Base-by-base conservation (phyloP, 2,113 vertebrate species). In the Gymnorhina tibicen region DNA sequence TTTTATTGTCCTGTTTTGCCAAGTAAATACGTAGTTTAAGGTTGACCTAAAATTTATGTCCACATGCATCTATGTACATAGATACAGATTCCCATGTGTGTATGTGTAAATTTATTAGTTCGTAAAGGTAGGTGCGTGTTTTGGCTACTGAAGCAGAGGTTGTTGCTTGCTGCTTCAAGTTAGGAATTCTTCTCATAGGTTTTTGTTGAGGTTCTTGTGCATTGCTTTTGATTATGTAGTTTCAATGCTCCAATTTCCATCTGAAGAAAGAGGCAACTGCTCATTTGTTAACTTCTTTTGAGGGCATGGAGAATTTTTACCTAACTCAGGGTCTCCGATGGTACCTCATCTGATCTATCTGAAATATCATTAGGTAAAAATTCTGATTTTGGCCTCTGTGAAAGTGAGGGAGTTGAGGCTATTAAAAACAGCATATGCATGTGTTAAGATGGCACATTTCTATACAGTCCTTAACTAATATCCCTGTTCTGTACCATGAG, bases 11-110 rank as follows among this genome's bases (percentile, higher is more conserved):
- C 19, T 22, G 3, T 72, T 93, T 69, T 66, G 30, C 10, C 33
- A 87, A 74, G 9, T 83, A 80, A 72, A 53, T 42, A 47, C 7
- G 6, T 62, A 41, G 5, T 41, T 92, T 86, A 58, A 66, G 33
- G n/a, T 32, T 86, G 41, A 73, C 35, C 20, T 59, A 58, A 55
- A 72, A 41, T 37, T 33, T 3, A 12, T 39, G 8, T 64, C 47
- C 18, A 0, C 30, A 10, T 53, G 22, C 7, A 20, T 49, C 27
- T 59, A 0, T 39, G 32, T 72, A 32, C 18, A 41, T 27, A 86
- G 19, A 21, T 66, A 30, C 12, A 80, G 33, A 35, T 41, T 41
- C 22, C n/a, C 16, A 4, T 1, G 1, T 7, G 0, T 22, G 2
- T 47, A 9, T 44, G 8, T 60, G 49, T 64, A 44, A 28, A 56